Conservation (phyloP, 2,888 invertebrate genomes). For the Parnassius smintheus region DNA sequence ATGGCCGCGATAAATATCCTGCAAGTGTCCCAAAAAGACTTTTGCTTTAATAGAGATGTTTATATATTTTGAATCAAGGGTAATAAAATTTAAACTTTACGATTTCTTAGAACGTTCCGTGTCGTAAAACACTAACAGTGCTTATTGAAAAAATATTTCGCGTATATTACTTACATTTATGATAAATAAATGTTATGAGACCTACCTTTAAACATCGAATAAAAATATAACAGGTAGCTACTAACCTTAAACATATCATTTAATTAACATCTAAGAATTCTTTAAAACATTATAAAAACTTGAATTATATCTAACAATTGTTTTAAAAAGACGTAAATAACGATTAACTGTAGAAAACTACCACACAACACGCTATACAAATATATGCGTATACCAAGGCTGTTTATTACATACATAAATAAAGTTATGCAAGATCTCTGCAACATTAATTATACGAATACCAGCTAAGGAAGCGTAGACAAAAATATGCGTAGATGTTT, state of each 20-base stretch:
- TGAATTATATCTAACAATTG: too few relatives aligned
- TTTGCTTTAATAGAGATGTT: conserved; percentile 18
- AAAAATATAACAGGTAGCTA: too few relatives aligned
- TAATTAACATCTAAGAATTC: too few relatives aligned
- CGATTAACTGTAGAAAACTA: too few relatives aligned
- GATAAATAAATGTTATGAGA: too few relatives aligned
- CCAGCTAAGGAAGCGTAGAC: neutral
- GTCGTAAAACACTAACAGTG: conserved; percentile 6
- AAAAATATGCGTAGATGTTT: neutral
- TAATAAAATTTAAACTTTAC: conserved; percentile 13
- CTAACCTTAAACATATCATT: too few relatives aligned
- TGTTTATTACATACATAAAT: neutral
- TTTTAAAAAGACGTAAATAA: too few relatives aligned
- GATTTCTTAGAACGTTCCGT: neutral
- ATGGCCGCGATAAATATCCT: conserved; percentile 12
- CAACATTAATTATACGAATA: neutral
- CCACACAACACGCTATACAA: neutral
- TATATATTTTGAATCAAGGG: conserved; percentile 9
- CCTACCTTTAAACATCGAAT: too few relatives aligned
- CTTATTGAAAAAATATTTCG: neutral
- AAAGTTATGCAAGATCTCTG: neutral
- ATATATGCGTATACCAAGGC: neutral
- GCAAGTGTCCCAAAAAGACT: conserved; percentile 17
- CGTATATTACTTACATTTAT: too few relatives aligned
- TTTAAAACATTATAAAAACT: neutral